These are phyloP conservation scores for Dermolepida albohirtum DNA, from an alignment of 2,888 invertebrate species.

Conservation along the genomic window DNA sequence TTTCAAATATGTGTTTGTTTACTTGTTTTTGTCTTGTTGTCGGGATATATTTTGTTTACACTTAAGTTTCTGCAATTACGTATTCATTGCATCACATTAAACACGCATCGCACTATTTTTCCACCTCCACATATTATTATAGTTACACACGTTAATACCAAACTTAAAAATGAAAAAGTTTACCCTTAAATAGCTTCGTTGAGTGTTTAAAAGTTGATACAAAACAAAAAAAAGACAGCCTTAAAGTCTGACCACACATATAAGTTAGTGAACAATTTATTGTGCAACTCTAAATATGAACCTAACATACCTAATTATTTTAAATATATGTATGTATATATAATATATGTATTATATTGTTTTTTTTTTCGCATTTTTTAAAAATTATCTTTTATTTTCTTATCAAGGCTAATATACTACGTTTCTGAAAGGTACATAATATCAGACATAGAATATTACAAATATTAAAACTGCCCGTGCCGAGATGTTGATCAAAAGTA, in stretches of 20 bases:
- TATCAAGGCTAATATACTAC: slow-evolving; percentile 55
- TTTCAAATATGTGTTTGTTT: slow-evolving; percentile 17
- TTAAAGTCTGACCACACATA: slow-evolving; percentile 50
- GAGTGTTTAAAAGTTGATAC: slow-evolving; percentile 6
- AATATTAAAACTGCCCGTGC: no score
- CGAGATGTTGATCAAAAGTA: no score
- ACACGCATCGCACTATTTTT: not conserved
- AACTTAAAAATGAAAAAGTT: not conserved
- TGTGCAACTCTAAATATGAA: slow-evolving; percentile 58
- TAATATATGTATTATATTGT: slow-evolving; percentile 44
- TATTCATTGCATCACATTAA: slow-evolving; percentile 34
- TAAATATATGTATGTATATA: slow-evolving; percentile 64
- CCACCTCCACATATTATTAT: not conserved
- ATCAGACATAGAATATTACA: slow-evolving; percentile 58
- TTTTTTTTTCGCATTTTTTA: slow-evolving; percentile 54
- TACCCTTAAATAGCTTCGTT: slow-evolving; percentile 4
- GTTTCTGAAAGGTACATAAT: slow-evolving; percentile 64
- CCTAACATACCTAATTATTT: slow-evolving; percentile 62
- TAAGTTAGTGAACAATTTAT: slow-evolving; percentile 52
- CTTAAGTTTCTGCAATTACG: slow-evolving; percentile 46
- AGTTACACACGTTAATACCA: no score
- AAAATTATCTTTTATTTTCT: slow-evolving; percentile 42
- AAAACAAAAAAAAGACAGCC: slow-evolving; percentile 40
- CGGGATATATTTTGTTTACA: no score
- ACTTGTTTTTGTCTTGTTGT: no score